Percentiles rank a stretch among this genome's conserved stretches.
These are phyloP conservation scores for Colletes collaris DNA, from an alignment of 2,888 invertebrate genomes.

Conservation along the genomic window DNA sequence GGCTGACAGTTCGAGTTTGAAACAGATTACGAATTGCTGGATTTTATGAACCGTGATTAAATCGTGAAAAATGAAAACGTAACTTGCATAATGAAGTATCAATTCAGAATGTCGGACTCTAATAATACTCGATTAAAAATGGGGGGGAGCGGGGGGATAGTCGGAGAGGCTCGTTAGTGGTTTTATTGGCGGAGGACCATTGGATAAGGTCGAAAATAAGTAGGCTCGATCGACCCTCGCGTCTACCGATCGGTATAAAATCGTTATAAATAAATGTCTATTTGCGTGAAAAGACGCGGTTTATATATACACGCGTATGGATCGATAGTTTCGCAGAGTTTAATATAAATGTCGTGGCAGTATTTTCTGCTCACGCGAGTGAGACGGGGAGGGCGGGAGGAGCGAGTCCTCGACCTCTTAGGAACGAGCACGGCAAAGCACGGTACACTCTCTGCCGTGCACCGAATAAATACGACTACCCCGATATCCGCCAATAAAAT, in stretches of 20 bases:
- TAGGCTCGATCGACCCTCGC: neutral
- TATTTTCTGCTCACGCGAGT: constrained; percentile 53
- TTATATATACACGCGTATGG: constrained; percentile 16
- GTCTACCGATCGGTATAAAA: constrained; percentile 10
- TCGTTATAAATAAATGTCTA: constrained; percentile 37
- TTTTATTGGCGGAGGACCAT: too few species aligned
- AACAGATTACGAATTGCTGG: too few species aligned
- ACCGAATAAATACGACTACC: constrained; percentile 40
- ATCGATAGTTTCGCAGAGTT: constrained; percentile 55
- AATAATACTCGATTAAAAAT: too few species aligned
- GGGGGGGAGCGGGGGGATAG: too few species aligned
- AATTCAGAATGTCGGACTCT: too few species aligned
- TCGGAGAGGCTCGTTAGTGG: too few species aligned
- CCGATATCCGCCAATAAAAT: constrained; percentile 50
- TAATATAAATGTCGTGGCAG: constrained; percentile 61
- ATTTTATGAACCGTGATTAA: too few species aligned
- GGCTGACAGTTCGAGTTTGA: too few species aligned
- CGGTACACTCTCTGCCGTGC: constrained; percentile 28
- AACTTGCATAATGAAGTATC: too few species aligned
- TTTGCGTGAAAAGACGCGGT: constrained; percentile 15
- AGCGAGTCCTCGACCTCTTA: constrained; percentile 40
- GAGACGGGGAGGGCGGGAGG: constrained; percentile 18
- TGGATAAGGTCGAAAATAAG: too few species aligned
- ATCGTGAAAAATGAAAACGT: too few species aligned
- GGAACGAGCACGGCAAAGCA: constrained; percentile 30